A percentile compares a stretch with the other conserved stretches of the same genome.
phyloP scores from a whole-genome alignment of 1,140 invertebrate genomes.

The Nasonia longicornis region DNA sequence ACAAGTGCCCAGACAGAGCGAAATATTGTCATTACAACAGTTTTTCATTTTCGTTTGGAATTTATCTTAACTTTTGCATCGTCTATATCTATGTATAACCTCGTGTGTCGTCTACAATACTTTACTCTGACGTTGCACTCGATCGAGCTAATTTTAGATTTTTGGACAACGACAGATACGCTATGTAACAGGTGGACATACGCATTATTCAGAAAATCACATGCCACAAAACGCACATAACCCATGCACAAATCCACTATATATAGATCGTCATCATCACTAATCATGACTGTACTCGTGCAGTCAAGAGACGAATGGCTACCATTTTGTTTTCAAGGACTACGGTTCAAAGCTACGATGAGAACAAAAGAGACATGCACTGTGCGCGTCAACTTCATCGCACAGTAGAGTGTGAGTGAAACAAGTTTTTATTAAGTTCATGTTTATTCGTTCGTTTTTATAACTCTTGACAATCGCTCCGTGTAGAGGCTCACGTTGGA shows the following conservation, averaged over 20 bases:
- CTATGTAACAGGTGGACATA: not conserved
- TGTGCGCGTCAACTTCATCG: not conserved
- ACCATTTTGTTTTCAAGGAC: not conserved
- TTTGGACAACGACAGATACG: not conserved
- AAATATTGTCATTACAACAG: slow-evolving; percentile 20
- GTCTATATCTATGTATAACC: not conserved
- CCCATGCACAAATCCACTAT: not conserved
- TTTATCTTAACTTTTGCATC: not conserved
- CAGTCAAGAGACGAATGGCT: not conserved
- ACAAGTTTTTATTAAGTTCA: not conserved
- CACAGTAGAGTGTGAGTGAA: not conserved
- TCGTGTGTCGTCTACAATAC: not conserved
- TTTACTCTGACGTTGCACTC: slow-evolving; percentile 29
- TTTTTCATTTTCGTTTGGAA: not conserved
- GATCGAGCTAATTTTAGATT: not conserved
- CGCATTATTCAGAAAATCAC: not conserved
- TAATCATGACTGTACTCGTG: not conserved
- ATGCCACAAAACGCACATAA: not conserved
- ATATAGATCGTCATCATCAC: not conserved
- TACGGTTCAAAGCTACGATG: not conserved
- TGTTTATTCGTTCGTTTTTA: not conserved
- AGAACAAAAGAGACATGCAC: not conserved
- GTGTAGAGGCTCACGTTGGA: not conserved
- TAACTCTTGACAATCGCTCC: not conserved
- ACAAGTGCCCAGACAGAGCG: not conserved